Base-by-base conservation (phyloP, 2,113 vertebrate species). In the Odontesthes bonariensis region DNA sequence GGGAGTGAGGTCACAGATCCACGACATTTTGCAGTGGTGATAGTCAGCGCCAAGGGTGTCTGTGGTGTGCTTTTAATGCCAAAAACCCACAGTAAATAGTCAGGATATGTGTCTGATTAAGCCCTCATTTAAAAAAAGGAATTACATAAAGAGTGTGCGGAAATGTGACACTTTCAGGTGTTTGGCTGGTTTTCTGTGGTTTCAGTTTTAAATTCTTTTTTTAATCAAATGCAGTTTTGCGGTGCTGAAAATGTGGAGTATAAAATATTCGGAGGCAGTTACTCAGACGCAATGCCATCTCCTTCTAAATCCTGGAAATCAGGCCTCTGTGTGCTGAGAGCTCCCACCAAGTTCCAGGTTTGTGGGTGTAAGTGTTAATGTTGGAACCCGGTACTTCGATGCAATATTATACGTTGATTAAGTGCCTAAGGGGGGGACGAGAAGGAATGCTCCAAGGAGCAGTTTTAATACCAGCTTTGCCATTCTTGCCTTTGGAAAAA, bases 331-430 rank as follows among this genome's bases (percentile, higher is more conserved):
- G 88, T 76, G 78, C 68, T 73, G 82, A 89, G 86, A 88, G 87
- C 91, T 90, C 88, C 67, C 60, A 69, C 67, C 60, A 69, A 84
- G 71, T 87, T 82, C 88, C 79, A 89, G 86, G 91, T 92, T 90
- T 89, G 79, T 89, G 89, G 89, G 87, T 91, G 87, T 84, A 89
- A 87, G 86, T 91, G 91, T 94, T 89, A 92, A 91, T 86, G 89
- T 92, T 92, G 91, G 93, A 93, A 79, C 75, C 73, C 44, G 22
- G 54, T 31, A 73, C 75, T 83, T 73, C 55, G 47, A 68, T 20
- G 85, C 87, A 88, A 89, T 88, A 75, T 90, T 92, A 91, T 89
- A 88, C 62, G 53, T 78, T 90, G 89, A 94, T 94, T 84, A 92
- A 89, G 91, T 92, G 91, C 60, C 83, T 89, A 73, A 89, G 78